A percentile compares a stretch with the other conserved stretches of the same genome.
These are phyloP conservation scores for Orientallactaga sibirica DNA, from an alignment of 2,797 vertebrate species.

Conservation along the genomic window DNA sequence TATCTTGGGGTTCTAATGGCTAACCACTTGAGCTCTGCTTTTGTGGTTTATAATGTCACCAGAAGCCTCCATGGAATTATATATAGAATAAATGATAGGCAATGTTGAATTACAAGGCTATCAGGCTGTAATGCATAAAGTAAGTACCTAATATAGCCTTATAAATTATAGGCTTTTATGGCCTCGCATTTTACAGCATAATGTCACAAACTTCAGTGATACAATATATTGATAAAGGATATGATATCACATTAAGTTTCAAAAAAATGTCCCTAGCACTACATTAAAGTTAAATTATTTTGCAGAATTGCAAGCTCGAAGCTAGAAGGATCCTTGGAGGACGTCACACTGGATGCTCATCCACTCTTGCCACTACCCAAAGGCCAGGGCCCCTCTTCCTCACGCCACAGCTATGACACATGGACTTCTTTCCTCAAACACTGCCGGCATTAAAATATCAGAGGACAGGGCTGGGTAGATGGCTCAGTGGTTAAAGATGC, in stretches of 20 bases:
- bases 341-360: neutral
- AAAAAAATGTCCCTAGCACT: slow-evolving; percentile 77
- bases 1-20: slow-evolving; percentile 87
- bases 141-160: slow-evolving; percentile 90
- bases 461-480: neutral
- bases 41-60: slow-evolving; percentile 90
- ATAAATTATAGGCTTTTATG: slow-evolving; percentile 90
- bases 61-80: slow-evolving; percentile 88
- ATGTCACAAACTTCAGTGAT: slow-evolving; percentile 87
- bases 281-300: slow-evolving; percentile 72
- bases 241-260: slow-evolving; percentile 80
- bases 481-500: too few species aligned
- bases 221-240: slow-evolving; percentile 85
- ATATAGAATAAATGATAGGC: slow-evolving; percentile 89
- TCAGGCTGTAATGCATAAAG: slow-evolving; percentile 89
- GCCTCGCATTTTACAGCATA: slow-evolving; percentile 87
- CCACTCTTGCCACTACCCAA: neutral
- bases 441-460: neutral
- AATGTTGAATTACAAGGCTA: slow-evolving; percentile 88
- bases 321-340: slow-evolving; percentile 67
- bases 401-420: neutral
- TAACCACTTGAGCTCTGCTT: slow-evolving; percentile 87
- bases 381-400: neutral
- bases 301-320: slow-evolving; percentile 45
- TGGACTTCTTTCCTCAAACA: neutral